Percentiles rank a stretch among this genome's conserved stretches.
Evolutionary conservation across 1,140 invertebrate genomes (phyloP).

Genomic region (Aphis gossypii): DNA sequence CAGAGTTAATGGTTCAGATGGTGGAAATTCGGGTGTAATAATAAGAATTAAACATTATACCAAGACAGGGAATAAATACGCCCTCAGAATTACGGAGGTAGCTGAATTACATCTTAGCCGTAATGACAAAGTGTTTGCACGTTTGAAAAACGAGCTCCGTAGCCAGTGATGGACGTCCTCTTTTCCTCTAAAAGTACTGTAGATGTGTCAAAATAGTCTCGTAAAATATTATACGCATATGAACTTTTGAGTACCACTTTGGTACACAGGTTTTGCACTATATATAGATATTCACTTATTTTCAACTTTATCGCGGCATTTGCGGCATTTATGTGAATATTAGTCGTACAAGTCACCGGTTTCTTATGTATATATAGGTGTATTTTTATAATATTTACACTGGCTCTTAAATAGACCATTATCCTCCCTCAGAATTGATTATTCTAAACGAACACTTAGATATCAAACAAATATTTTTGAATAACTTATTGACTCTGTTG

Average conservation of each 20-base stretch:
- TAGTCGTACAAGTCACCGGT: neutral
- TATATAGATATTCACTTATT: conserved; percentile 13
- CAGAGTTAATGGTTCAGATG: neutral
- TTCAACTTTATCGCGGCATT: neutral
- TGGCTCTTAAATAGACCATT: neutral
- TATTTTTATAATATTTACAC: neutral
- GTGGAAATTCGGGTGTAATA: conserved; percentile 20
- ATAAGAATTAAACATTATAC: conserved; percentile 33
- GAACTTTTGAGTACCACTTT: neutral
- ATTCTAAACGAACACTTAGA: neutral
- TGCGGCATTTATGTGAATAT: neutral
- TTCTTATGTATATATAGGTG: neutral
- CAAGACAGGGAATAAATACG: neutral
- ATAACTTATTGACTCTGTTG: neutral
- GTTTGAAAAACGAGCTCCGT: conserved; percentile 26
- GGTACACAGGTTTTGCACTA: neutral
- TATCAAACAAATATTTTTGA: neutral
- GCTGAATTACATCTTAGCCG: neutral
- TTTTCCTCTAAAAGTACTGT: neutral
- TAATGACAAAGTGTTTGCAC: conserved; percentile 48
- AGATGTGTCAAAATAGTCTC: conserved; percentile 2
- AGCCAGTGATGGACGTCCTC: neutral
- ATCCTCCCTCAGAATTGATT: neutral
- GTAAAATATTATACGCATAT: neutral
- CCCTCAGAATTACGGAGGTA: neutral